These are phyloP conservation scores for Phasianus colchicus DNA, from an alignment of 2,113 vertebrate genomes.

Conservation along the genomic window DNA sequence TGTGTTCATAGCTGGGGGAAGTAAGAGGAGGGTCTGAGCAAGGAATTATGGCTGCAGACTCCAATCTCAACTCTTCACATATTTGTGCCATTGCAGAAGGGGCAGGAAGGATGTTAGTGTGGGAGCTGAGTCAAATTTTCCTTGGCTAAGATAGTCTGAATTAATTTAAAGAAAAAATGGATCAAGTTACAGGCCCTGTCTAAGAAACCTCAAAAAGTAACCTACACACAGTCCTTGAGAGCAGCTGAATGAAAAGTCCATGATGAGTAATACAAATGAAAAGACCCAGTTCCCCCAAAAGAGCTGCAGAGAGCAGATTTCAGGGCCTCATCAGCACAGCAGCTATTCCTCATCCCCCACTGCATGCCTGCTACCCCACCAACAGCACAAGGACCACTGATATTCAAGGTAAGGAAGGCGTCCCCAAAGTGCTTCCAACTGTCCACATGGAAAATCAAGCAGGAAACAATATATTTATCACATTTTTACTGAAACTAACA, in stretches of 20 bases:
- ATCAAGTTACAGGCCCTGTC: background rate
- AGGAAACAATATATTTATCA: background rate
- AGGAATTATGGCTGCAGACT: background rate
- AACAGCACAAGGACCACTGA: background rate
- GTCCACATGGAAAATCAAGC: background rate
- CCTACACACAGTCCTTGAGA: background rate
- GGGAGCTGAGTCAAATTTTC: background rate
- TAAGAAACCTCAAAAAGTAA: background rate
- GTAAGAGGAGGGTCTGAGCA: background rate
- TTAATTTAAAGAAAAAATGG: background rate
- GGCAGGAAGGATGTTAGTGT: background rate
- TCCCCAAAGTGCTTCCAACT: background rate
- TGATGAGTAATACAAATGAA: background rate
- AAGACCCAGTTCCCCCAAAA: fast-evolving
- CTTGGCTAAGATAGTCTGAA: background rate
- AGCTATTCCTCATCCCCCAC: background rate
- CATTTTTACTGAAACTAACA: background rate
- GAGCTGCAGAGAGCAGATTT: background rate
- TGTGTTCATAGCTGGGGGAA: background rate
- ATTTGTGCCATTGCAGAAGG: background rate
- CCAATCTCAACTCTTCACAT: background rate
- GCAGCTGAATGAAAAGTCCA: background rate
- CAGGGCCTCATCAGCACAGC: background rate
- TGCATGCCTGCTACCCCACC: background rate
- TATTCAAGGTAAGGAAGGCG: background rate